Evolutionary conservation across 2,113 vertebrate genomes (phyloP).

Genomic region (Serilophus lunatus): DNA sequence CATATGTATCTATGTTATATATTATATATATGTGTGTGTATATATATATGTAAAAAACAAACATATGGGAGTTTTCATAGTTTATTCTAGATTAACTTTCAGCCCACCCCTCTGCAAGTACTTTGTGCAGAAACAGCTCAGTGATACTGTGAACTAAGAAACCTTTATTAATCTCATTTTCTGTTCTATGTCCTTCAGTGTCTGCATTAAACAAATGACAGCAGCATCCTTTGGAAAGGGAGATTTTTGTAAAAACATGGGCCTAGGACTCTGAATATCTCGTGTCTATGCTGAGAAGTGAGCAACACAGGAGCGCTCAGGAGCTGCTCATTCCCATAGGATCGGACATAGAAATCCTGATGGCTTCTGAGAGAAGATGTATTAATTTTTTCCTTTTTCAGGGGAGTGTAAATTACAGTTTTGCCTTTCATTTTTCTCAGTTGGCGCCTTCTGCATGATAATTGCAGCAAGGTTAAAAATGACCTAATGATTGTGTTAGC

Average conservation of each 20-base stretch:
- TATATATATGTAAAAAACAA: neutral
- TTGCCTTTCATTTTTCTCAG: slow-evolving; percentile 17
- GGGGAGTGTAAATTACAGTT: slow-evolving; percentile 5
- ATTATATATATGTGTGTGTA: neutral
- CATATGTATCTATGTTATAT: too few species aligned
- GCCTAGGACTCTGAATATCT: neutral
- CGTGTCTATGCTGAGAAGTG: neutral
- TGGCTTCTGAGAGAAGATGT: neutral
- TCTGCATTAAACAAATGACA: neutral
- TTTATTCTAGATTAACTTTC: neutral
- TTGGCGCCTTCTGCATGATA: neutral
- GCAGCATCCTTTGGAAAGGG: neutral
- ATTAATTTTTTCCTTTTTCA: slow-evolving; percentile 10
- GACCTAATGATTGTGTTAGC: slow-evolving; percentile 45
- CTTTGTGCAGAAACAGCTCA: neutral
- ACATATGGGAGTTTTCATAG: neutral
- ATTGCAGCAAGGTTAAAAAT: slow-evolving; percentile 53
- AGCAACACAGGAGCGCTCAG: neutral
- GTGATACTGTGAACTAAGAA: neutral
- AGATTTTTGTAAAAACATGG: neutral
- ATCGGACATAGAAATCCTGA: neutral
- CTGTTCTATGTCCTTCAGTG: neutral
- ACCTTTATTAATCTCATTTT: neutral
- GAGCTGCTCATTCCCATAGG: neutral
- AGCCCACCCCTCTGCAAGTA: neutral